These are phyloP conservation scores for Pristionchus exspectatus DNA, from an alignment of 2,888 invertebrate species.

Conservation along the genomic window DNA sequence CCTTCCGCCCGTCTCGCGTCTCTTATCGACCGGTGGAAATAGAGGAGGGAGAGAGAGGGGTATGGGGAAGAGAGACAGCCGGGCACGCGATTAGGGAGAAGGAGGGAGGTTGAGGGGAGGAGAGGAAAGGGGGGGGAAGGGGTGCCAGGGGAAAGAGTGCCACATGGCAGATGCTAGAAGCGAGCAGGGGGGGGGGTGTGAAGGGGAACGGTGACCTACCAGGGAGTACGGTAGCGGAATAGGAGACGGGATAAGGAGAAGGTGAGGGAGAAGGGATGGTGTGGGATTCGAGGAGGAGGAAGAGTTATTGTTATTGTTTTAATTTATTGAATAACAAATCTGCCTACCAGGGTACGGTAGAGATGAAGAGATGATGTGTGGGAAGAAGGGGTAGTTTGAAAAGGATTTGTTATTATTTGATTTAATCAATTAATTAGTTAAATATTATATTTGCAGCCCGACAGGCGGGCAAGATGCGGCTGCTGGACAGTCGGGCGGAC, in stretches of 20 bases:
- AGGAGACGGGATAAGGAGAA: background rate
- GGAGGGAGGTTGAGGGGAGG: background rate
- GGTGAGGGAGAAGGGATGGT: background rate
- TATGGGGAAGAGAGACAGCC: slow-evolving; percentile 1
- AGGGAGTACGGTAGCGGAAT: background rate
- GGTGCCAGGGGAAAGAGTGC: background rate
- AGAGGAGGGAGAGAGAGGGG: background rate
- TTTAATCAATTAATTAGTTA: background rate
- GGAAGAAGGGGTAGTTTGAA: too few relatives aligned
- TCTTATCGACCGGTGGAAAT: slow-evolving; percentile 48
- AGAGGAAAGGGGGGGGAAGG: background rate
- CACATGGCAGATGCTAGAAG: background rate
- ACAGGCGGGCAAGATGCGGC: slow-evolving; percentile 83
- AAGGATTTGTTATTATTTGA: too few relatives aligned
- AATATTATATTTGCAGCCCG: slow-evolving; percentile 63
- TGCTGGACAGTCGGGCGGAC: slow-evolving; percentile 95
- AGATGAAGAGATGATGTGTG: too few relatives aligned
- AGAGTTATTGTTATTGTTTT: background rate
- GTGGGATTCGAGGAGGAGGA: background rate
- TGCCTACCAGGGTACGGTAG: slow-evolving; percentile 76
- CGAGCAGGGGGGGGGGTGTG: background rate
- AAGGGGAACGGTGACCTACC: background rate
- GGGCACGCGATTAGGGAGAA: slow-evolving; percentile 2
- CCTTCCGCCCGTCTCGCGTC: background rate
- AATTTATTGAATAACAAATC: background rate